phyloP scores from a whole-genome alignment of 2,888 invertebrate species.

The Teinopalpus imperialis region DNA sequence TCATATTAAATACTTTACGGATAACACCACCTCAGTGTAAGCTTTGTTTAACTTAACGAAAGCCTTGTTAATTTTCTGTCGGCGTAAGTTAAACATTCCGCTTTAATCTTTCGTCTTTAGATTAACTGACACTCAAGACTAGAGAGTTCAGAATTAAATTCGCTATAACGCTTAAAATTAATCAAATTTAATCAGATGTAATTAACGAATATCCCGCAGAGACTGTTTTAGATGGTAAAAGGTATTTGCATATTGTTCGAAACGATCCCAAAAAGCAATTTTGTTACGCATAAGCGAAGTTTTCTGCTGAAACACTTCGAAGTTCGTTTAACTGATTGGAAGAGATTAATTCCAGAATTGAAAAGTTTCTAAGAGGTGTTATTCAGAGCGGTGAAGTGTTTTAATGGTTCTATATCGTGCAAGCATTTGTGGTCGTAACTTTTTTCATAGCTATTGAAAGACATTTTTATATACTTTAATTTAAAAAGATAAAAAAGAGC shows the following conservation, averaged over 20 bases:
- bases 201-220: conserved; percentile 25
- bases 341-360: conserved; percentile 22
- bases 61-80: conserved; percentile 25
- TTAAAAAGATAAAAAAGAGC: too few species aligned
- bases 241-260: conserved; percentile 25
- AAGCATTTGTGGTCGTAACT: background rate
- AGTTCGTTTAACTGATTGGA: conserved; percentile 24
- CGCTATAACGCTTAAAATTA: conserved; percentile 24
- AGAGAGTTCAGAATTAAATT: conserved; percentile 24
- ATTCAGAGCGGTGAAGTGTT: conserved; percentile 13
- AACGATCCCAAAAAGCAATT: conserved; percentile 21
- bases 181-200: conserved; percentile 26
- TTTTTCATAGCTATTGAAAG: too few species aligned
- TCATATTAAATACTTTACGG: conserved; percentile 19
- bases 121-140: conserved; percentile 25
- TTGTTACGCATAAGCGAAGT: conserved; percentile 22
- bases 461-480: too few species aligned
- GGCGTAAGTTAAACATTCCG: conserved; percentile 23
- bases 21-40: conserved; percentile 17
- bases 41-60: conserved; percentile 22
- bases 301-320: conserved; percentile 21
- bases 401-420: conserved; percentile 14
- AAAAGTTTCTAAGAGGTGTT: conserved; percentile 20
- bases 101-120: conserved; percentile 22
- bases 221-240: conserved; percentile 17